Evolutionary conservation across 1,140 invertebrate genomes (phyloP).

Genomic region (Chlorops oryzae): DNA sequence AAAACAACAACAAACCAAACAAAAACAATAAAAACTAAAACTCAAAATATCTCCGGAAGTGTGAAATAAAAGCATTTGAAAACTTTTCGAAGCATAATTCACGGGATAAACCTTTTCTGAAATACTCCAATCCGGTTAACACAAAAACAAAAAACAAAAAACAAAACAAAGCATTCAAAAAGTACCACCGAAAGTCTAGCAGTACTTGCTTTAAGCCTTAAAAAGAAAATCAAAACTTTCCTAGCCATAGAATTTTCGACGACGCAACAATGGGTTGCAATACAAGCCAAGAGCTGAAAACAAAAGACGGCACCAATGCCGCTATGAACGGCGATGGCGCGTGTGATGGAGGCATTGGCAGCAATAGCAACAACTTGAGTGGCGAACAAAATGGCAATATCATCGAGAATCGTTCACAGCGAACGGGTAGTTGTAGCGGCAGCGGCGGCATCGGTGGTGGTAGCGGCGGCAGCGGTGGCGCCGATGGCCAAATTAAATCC

Average conservation of each 20-base stretch:
- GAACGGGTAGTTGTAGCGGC: not conserved
- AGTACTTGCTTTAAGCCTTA: too few species aligned
- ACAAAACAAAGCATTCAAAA: not conserved
- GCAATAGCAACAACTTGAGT: not conserved
- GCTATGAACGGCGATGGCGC: conserved; percentile 13
- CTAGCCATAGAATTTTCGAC: too few species aligned
- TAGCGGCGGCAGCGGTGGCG: not conserved
- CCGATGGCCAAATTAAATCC: not conserved
- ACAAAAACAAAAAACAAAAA: not conserved
- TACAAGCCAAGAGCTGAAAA: conserved; percentile 44
- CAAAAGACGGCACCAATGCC: conserved; percentile 40
- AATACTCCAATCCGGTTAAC: too few species aligned
- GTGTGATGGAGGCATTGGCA: not conserved
- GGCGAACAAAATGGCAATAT: conserved; percentile 9
- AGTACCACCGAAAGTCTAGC: not conserved
- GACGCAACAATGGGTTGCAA: conserved; percentile 38
- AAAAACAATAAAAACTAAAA: too few species aligned
- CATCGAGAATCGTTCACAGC: not conserved
- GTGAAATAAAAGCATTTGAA: too few species aligned
- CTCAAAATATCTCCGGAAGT: too few species aligned
- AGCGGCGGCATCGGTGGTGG: not conserved
- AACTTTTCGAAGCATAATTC: too few species aligned
- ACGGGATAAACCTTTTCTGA: too few species aligned
- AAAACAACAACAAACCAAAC: too few species aligned
- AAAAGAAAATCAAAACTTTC: too few species aligned